These are phyloP conservation scores for Calephelis virginiensis DNA, from an alignment of 1,140 invertebrate genomes.

Conservation along the genomic window DNA sequence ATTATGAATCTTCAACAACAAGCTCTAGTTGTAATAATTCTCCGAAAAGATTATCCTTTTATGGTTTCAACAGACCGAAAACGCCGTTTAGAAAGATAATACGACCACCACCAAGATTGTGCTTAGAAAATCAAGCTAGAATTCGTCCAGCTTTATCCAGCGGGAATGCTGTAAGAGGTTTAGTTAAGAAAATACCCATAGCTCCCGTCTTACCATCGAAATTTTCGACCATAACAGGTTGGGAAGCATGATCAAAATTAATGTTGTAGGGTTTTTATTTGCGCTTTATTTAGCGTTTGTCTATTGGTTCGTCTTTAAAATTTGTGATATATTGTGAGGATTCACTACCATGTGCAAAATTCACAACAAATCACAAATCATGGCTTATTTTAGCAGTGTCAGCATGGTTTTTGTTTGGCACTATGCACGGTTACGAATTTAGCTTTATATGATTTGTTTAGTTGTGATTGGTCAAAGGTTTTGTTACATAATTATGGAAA, in stretches of 20 bases:
- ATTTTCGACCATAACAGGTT: conserved; percentile 65
- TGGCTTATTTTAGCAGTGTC: conserved; percentile 25
- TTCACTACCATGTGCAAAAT: conserved; percentile 22
- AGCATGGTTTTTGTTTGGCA: conserved; percentile 28
- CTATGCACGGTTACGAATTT: conserved; percentile 9
- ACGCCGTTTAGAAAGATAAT: conserved; percentile 58
- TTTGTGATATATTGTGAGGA: conserved; percentile 51
- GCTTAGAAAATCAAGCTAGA: conserved; percentile 51
- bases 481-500: not conserved
- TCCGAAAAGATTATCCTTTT: conserved; percentile 80
- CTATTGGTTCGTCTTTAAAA: conserved; percentile 19
- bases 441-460: conserved; percentile 16
- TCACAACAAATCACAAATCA: conserved; percentile 44
- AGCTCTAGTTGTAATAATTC: conserved; percentile 83
- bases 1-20: conserved; percentile 82
- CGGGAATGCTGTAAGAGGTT: conserved; percentile 51
- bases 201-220: conserved; percentile 68
- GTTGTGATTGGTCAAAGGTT: conserved; percentile 25
- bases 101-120: conserved; percentile 54
- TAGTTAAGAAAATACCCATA: conserved; percentile 57
- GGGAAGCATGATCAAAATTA: conserved; percentile 58
- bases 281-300: conserved; percentile 29
- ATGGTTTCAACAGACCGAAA: conserved; percentile 77
- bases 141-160: conserved; percentile 47
- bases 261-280: conserved; percentile 36